Percentiles rank a stretch among this genome's conserved stretches.
Conservation (phyloP, 30 jellyfish, hydroid and myxozoan genomes). For the Morbakka virulenta region DNA sequence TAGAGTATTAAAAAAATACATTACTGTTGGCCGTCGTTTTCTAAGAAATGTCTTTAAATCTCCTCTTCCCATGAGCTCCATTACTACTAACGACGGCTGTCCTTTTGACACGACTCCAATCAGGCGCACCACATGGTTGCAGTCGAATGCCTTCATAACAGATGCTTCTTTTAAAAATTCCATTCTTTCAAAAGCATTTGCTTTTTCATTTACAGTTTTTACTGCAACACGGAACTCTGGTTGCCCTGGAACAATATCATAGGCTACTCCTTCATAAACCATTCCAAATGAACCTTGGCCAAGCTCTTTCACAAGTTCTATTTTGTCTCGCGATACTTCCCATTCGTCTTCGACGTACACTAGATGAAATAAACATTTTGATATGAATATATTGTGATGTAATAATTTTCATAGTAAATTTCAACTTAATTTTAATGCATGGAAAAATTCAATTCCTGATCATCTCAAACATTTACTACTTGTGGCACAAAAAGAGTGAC, state of each 20-base stretch:
- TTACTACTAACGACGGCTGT: slow-evolving; percentile 95
- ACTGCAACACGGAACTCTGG: slow-evolving; percentile 83
- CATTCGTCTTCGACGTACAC: slow-evolving; percentile 98
- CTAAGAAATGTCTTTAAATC: slow-evolving; percentile 78
- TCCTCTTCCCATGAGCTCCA: slow-evolving; percentile 98
- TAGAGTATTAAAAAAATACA: no score
- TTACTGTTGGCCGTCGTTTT: slow-evolving; percentile 89
- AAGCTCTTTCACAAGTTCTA: slow-evolving; percentile 78
- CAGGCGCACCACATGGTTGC: slow-evolving; percentile 81
- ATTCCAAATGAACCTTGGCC: slow-evolving; percentile 98
- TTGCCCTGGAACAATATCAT: slow-evolving; percentile 57
- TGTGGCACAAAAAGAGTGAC: no score
- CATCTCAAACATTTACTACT: no score
- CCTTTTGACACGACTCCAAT: slow-evolving; percentile 97
- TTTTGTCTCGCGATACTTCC: slow-evolving; percentile 93
- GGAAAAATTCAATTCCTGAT: background rate
- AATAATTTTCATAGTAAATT: no score
- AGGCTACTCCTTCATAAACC: slow-evolving; percentile 98
- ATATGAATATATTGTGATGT: no score
- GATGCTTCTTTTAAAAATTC: slow-evolving; percentile 95
- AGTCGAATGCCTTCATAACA: slow-evolving; percentile 87
- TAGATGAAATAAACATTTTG: background rate
- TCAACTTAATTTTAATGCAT: background rate
- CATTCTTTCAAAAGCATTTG: slow-evolving; percentile 88
- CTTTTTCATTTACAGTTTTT: slow-evolving; percentile 90